A percentile compares a stretch with the other conserved stretches of the same genome.
These are phyloP conservation scores for Amphipoea lucens DNA, from an alignment of 2,888 invertebrate genomes.

Conservation along the genomic window DNA sequence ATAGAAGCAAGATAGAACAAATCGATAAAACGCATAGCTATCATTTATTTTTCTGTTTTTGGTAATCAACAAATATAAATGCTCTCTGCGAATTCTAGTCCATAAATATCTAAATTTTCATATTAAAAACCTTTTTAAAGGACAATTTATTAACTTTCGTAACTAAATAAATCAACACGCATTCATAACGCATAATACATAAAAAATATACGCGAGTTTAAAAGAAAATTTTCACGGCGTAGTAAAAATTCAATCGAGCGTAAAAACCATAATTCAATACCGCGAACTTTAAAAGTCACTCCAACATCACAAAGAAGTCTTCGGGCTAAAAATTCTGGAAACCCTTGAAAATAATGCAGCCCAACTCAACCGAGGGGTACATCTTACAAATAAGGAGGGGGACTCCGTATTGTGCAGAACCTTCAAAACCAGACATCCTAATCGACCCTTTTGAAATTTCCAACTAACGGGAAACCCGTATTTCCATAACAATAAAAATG, in stretches of 20 bases:
- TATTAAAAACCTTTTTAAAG: not conserved
- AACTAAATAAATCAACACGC: slow-evolving; percentile 58
- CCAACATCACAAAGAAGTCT: slow-evolving; percentile 78
- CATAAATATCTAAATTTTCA: slow-evolving; percentile 16
- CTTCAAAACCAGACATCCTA: slow-evolving; percentile 90
- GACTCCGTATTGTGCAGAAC: slow-evolving; percentile 85
- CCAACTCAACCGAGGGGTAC: slow-evolving; percentile 76
- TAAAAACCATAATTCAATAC: slow-evolving; percentile 82
- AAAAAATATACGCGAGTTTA: slow-evolving; percentile 44
- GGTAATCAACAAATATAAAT: not conserved
- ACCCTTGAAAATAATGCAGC: slow-evolving; percentile 81
- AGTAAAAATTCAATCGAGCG: slow-evolving; percentile 81
- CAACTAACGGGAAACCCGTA: slow-evolving; percentile 90
- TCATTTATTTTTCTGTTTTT: not conserved
- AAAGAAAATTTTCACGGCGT: slow-evolving; percentile 64
- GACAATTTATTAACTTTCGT: slow-evolving; percentile 32
- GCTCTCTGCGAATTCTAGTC: not conserved
- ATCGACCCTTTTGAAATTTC: slow-evolving; percentile 90
- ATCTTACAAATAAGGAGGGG: slow-evolving; percentile 87
- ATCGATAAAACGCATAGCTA: not conserved
- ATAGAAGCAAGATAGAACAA: not conserved
- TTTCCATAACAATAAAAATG: slow-evolving; percentile 91
- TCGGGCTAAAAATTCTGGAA: slow-evolving; percentile 79
- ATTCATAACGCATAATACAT: slow-evolving; percentile 40
- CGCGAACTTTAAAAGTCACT: slow-evolving; percentile 82